Evolutionary conservation across 2,888 invertebrate genomes (phyloP), one percentile per base, ranked within the genome.

Genomic region (Sturmia bella): DNA sequence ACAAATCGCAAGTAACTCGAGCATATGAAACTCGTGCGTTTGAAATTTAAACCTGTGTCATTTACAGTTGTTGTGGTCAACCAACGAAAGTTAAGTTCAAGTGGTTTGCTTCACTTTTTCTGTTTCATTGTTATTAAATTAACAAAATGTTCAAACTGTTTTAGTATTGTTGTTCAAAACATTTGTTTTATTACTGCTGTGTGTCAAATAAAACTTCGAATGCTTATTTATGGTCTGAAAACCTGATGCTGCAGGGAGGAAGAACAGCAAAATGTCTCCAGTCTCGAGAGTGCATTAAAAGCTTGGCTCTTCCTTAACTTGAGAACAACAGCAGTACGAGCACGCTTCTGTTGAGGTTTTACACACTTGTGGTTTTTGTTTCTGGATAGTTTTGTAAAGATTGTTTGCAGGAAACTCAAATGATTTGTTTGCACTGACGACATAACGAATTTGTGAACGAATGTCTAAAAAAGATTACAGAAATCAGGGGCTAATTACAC

Each of bases 11-110:
- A 64, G 11, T 39, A 56, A 24, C 24, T 15, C 17, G 37, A 7
- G 0, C 41, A 56, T 68, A 66, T n/a, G n/a, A n/a, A n/a, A 54
- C 76, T 63, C 68, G 63, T 69, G 76, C 68, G 66, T 73, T 32
- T 66, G 45, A 39, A 56, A 80, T 77, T 77, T 63, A 39, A 78
- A 75, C 66, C 57, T 45, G 59, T 66, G 78, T 82, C 74, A 70
- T 56, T 78, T 78, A 45, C 78, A 78, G 74, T 70, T 70, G 70
- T 61, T 70, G 70, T 61, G 82, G 74, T 74, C 66, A 78, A 70
- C 78, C 78, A 61, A 41, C 39, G 2, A 70, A 75, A 75, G 54
- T 75, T 78, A 57, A 78, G 70, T 70, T 63, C 66, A 70, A 32
- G 74, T 66, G 81, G 77, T 59, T 77, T 57, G 41, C 43, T 57